Evolutionary conservation across 2,797 vertebrate species (phyloP), one percentile per base, ranked within the genome.

Genomic region (Hypotaenidia okinawae): DNA sequence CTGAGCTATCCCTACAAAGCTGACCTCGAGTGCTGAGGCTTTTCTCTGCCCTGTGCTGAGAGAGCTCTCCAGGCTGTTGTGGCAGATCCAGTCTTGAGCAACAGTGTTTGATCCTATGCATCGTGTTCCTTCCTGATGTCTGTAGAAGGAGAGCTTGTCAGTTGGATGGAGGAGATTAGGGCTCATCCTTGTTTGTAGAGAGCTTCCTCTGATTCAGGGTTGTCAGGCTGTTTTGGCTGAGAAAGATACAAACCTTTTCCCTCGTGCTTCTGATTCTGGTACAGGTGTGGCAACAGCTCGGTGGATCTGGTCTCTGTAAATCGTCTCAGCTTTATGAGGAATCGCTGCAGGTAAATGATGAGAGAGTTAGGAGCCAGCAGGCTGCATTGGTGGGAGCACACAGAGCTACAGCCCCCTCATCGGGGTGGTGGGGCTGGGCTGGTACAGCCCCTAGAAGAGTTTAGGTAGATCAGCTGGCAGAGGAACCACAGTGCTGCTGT

Each of bases 281-380:
- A 9, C 94, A 99, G 99, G 96, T 99, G 99, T 96, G 99, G 99
- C 51, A 97, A 89, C 24, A 98, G 98, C 96, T 94, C 98, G 0
- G 98, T 99, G 96, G 99, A 99, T 77, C 98, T 99, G 0, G 92
- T 99, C 51, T 98, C 99, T 16, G 98, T 99, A 96, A 99, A 99
- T 89, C 98, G 99, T 72, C 98, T 99, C 57, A 98, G 98, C 97
- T 99, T 99, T 84, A 98, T 99, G 67, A 98, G 98, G 90, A 99
- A 97, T 81, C 98, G 99, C 96, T 99, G 99, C 98, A 98, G 99
- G 99, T 99, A 85, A 98, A 10, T 0, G 3, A 9, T 0, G 1
- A 6, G 4, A 8, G 17, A 27, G 30, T 3, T 24, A 6, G 0
- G 11, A 47, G 54, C 21, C 4, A 24, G 49, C 8, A 12, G 0